These are phyloP conservation scores for Lycaon pictus DNA, from an alignment of 2,113 vertebrate species.

Conservation along the genomic window DNA sequence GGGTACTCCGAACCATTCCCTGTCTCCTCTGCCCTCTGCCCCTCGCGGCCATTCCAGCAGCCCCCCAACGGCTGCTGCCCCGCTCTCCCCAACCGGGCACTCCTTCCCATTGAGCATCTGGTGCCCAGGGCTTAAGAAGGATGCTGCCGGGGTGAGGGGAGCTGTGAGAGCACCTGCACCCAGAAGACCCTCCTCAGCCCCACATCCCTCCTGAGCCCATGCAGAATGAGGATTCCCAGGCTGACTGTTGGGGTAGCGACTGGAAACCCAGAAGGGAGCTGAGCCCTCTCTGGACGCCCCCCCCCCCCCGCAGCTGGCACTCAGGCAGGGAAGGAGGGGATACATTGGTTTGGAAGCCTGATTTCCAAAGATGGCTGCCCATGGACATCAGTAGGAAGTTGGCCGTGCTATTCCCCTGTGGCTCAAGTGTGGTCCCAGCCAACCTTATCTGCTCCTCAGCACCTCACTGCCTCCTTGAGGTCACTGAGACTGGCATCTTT, in stretches of 20 bases:
- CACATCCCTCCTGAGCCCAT: background rate
- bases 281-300: background rate
- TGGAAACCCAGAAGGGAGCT: background rate
- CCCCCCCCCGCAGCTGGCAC: background rate
- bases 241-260: background rate
- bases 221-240: background rate
- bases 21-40: background rate
- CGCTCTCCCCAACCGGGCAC: background rate
- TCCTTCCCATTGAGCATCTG: background rate
- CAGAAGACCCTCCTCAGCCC: background rate
- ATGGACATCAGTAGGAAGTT: background rate
- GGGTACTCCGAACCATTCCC: background rate
- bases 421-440: background rate
- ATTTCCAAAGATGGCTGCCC: background rate
- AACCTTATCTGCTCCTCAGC: background rate
- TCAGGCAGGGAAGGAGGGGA: background rate
- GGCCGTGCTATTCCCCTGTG: background rate
- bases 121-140: background rate
- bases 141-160: background rate
- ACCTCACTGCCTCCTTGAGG: background rate
- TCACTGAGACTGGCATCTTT: constrained; percentile 34
- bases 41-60: constrained; percentile 5
- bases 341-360: background rate
- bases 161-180: background rate
- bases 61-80: background rate